Evolutionary conservation across 2,888 invertebrate species (phyloP), one percentile per base, ranked within the genome.

Genomic region (Willowsia nigromaculata): DNA sequence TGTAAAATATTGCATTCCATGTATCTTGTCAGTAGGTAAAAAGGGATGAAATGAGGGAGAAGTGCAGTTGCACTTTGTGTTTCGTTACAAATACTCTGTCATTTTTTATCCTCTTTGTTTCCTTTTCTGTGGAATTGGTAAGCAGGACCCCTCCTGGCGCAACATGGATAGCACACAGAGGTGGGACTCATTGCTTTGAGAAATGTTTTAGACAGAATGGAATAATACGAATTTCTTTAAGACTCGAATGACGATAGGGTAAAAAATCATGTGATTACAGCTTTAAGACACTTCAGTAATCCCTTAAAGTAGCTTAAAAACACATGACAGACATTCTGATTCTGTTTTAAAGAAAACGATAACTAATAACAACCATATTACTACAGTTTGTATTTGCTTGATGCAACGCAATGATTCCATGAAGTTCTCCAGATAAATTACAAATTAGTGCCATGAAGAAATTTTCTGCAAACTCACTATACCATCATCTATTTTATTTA

Each of bases 31-130:
- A 65, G 65, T 82, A 71, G 50, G 40, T 82, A 25, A 56, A 22
- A 65, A 76, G 76, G n/a, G 47, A 71, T 15, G 71, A 43, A 74
- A 71, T 22, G 6, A 85, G 47, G 74, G 33, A 65, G 43, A 71
- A 85, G 74, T 85, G 85, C 85, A 85, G 76, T 76, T 74, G 85
- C 84, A 84, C 40, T 74, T 84, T 84, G 15, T 22, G 18, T 37
- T 56, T 80, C 40, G 56, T 56, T 37, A 80, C 80, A 80, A 84
- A 68, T 71, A 83, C 18, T 50, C 30, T 33, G 37, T 71, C 37
- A 22, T 33, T 71, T 65, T 80, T 65, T 40, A 76, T 43, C 59
- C 40, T 81, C 30, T 30, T 50, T 37, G n/a, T 53, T 33, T 30
- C 50, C 78, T 74, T n/a, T 53, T 50, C 47, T 56, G 81, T 87